phyloP scores from a whole-genome alignment of 1,140 invertebrate genomes.

The Aphis craccivora region DNA sequence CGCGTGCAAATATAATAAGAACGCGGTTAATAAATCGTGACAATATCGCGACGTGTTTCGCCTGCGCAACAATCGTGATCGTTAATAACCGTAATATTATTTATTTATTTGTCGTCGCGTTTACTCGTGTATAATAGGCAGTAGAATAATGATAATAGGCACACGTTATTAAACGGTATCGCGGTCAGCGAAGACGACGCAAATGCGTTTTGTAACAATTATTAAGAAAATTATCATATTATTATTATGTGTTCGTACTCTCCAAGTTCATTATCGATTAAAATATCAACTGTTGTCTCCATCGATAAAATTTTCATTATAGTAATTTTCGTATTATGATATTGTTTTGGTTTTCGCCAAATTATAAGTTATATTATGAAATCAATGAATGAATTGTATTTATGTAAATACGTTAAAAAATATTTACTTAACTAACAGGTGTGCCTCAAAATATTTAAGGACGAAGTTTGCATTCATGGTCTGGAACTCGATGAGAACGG shows the following conservation, averaged over 20 bases:
- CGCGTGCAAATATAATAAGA: not conserved
- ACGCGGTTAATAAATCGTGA: not conserved
- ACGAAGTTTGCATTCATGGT: not conserved
- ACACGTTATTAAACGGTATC: not conserved
- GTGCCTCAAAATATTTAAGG: no score
- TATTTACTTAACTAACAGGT: not conserved
- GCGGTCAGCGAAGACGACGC: not conserved
- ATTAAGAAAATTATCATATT: not conserved
- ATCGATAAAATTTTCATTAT: not conserved
- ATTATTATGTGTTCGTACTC: not conserved
- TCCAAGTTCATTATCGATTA: no score
- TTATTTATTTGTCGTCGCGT: not conserved
- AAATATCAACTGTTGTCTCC: not conserved
- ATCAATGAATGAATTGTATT: not conserved
- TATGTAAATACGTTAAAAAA: not conserved
- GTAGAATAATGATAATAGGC: not conserved
- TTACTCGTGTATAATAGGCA: no score
- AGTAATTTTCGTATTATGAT: not conserved
- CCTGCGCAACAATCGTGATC: not conserved
- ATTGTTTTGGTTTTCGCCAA: not conserved
- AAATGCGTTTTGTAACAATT: not conserved
- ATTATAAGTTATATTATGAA: not conserved
- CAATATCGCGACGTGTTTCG: not conserved
- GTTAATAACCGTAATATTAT: constrained; percentile 14
- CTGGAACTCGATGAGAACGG: not conserved